A percentile compares a stretch with the other conserved stretches of the same genome.
Conservation (phyloP, 2,888 invertebrate species). For the Volucella inflata region DNA sequence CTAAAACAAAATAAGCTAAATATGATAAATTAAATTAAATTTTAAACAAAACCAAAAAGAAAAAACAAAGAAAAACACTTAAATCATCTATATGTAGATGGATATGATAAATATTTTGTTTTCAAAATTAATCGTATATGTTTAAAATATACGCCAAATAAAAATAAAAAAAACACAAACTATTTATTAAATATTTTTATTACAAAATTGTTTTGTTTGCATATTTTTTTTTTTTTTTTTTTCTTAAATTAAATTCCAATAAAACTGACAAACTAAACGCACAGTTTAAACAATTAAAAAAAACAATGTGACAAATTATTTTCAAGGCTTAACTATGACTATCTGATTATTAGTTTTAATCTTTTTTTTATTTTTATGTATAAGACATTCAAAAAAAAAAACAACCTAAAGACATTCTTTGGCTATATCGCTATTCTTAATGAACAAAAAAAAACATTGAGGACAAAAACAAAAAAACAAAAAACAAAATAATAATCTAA, state of each 20-base stretch:
- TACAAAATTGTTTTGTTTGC: no score
- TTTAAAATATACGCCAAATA: constrained; percentile 78
- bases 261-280: constrained; percentile 69
- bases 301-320: constrained; percentile 1
- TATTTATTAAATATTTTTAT: neutral
- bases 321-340: constrained; percentile 23
- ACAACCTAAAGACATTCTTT: constrained; percentile 45
- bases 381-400: neutral
- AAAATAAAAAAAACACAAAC: constrained; percentile 34
- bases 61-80: constrained; percentile 49
- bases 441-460: neutral
- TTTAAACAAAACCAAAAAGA: constrained; percentile 30
- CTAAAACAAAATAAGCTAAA: constrained; percentile 41
- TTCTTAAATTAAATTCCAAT: constrained; percentile 14
- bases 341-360: constrained; percentile 16
- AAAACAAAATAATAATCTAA: constrained; percentile 25
- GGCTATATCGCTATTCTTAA: constrained; percentile 57
- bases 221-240: no score
- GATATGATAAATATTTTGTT: constrained; percentile 76
- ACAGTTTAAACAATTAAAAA: constrained; percentile 47
- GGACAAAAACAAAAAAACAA: neutral
- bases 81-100: constrained; percentile 80
- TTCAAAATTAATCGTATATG: constrained; percentile 78
- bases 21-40: constrained; percentile 11
- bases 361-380: constrained; percentile 20